phyloP scores from a whole-genome alignment of 2,797 vertebrate genomes.

The Gallinago solitaria region DNA sequence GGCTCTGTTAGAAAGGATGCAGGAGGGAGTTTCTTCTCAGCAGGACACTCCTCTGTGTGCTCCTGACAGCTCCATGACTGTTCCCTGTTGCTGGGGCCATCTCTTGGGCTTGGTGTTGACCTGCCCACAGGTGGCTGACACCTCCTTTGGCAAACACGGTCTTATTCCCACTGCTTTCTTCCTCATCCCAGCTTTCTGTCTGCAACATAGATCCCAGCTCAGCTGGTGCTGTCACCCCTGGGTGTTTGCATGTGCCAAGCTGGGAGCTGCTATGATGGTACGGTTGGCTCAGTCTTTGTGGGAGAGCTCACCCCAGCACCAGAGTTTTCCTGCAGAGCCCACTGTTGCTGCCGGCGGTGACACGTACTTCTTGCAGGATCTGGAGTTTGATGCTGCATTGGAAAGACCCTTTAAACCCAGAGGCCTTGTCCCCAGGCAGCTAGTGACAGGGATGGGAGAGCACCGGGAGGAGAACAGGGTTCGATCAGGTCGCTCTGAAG shows the following conservation, averaged over 20 bases:
- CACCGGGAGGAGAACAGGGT: not conserved
- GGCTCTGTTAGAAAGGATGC: not conserved
- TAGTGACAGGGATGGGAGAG: not conserved
- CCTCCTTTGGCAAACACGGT: not conserved
- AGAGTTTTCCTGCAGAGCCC: not conserved
- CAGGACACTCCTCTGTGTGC: not conserved
- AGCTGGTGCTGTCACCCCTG: not conserved
- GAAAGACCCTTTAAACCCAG: not conserved
- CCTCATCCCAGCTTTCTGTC: not conserved
- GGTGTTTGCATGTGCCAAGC: not conserved
- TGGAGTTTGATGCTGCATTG: not conserved
- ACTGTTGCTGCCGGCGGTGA: not conserved
- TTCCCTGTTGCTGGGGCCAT: not conserved
- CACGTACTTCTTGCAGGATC: not conserved
- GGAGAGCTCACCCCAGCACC: not conserved
- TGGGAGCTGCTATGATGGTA: not conserved
- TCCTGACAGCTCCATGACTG: rapidly evolving
- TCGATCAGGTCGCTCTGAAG: slow-evolving; percentile 15
- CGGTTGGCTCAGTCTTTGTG: not conserved
- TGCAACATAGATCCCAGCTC: not conserved
- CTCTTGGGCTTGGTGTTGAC: not conserved
- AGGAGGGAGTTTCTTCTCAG: not conserved
- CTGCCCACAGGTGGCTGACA: not conserved
- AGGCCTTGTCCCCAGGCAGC: not conserved
- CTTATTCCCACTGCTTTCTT: not conserved